These are phyloP conservation scores for Heloderma charlesbogerti DNA, from an alignment of 2,113 vertebrate species.

Conservation along the genomic window DNA sequence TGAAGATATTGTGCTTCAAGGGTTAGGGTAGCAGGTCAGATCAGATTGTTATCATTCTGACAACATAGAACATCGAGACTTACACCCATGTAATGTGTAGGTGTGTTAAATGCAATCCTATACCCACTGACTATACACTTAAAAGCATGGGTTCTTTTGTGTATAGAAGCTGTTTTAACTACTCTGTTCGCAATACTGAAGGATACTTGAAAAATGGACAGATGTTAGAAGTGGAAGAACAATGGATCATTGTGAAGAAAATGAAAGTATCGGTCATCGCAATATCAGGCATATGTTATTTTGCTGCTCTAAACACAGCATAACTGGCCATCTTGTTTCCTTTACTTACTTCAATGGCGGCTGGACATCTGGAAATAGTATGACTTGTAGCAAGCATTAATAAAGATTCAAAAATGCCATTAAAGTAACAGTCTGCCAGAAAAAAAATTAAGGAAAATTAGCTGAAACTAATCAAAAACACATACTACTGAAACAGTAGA, in stretches of 20 bases:
- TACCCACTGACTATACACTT: background rate
- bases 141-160: background rate
- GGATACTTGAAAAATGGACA: background rate
- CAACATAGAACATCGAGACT: background rate
- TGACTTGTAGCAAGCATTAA: constrained; percentile 22
- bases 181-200: background rate
- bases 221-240: background rate
- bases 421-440: constrained; percentile 36
- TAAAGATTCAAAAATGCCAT: constrained; percentile 27
- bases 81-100: background rate
- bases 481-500: constrained; percentile 34
- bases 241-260: background rate
- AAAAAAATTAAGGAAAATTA: constrained; percentile 19
- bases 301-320: background rate
- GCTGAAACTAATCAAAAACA: constrained; percentile 50
- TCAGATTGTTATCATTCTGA: background rate
- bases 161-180: background rate
- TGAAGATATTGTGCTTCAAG: background rate
- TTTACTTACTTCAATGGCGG: constrained; percentile 35
- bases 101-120: background rate
- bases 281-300: background rate
- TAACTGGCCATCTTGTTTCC: constrained; percentile 21
- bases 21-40: background rate
- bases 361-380: background rate
- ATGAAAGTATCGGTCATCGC: background rate